Evolutionary conservation across 2,888 invertebrate genomes (phyloP), one percentile per base, ranked within the genome.

Genomic region (Alviniconcha strummeri): DNA sequence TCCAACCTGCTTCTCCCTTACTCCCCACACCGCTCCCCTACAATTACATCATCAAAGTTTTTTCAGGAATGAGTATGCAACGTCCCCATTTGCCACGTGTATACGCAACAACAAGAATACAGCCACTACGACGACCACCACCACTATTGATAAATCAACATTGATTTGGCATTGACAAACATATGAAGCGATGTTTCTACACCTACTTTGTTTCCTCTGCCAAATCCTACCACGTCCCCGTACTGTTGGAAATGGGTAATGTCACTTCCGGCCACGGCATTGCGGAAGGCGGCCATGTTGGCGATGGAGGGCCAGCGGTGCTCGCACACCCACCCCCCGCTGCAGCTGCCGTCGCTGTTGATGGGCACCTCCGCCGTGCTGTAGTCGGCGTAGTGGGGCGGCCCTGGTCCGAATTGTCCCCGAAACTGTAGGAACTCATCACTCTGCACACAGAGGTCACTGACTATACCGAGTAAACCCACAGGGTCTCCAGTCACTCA

Each of bases 341-440:
- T 90, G 86, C 92, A 92, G 5, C 87, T 82, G 5, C 91, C 92
- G 80, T 91, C 90, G 8, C 86, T 77, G 36, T 91, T 90, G 80
- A 91, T 88, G 8, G 89, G 82, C 7, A 92, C 92, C 82, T 91
- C 91, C 77, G 92, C 92, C 4, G 91, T 86, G 36, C 88, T 87
- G 83, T 85, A 89, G 85, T 90, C 90, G 0, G 80, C 84, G 78
- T 90, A 88, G 75, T 91, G 88, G 8, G 90, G 89, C 71, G 92
- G 67, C 90, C 91, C 54, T 87, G 84, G 67, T 88, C 87, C 0
- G 69, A 64, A 19, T 83, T 85, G 77, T 88, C 85, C 6, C 87
- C 87, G 81, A 90, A 98, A 79, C 91, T 94, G 91, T 95, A 98
- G 88, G 97, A 97, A 91, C 97, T 97, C 97, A 98, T 97, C 81